Percentiles rank a stretch among this genome's conserved stretches.
phyloP scores from a whole-genome alignment of 2,888 invertebrate species.

The Xanthostigma xanthostigma region DNA sequence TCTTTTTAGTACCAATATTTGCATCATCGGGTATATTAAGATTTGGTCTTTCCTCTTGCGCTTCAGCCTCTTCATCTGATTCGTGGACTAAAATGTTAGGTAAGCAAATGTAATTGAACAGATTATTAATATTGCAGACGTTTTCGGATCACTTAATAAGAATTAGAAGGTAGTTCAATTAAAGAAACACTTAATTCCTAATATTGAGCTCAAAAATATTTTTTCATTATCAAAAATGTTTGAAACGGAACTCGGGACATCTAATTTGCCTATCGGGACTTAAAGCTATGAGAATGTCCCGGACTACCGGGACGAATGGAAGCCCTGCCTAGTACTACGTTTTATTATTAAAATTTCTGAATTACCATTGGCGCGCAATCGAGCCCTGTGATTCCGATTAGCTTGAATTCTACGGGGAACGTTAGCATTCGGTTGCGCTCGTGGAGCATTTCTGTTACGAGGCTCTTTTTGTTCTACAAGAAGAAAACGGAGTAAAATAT shows the following conservation, averaged over 20 bases:
- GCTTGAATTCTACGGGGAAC: constrained; percentile 55
- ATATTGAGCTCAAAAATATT: too few species aligned
- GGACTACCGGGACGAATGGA: too few species aligned
- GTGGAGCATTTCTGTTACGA: background rate
- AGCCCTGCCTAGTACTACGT: too few species aligned
- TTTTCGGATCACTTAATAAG: too few species aligned
- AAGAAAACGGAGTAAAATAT: background rate
- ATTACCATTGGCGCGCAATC: constrained; percentile 43
- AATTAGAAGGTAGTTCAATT: too few species aligned
- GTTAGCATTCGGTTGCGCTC: constrained; percentile 26
- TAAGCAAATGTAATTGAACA: too few species aligned
- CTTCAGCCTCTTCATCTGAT: constrained; percentile 35
- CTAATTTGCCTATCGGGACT: too few species aligned
- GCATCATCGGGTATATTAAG: constrained; percentile 36
- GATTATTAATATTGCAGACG: too few species aligned
- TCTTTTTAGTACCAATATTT: constrained; percentile 87
- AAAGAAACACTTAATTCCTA: too few species aligned
- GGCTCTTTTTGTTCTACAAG: background rate
- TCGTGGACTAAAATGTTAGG: constrained; percentile 22
- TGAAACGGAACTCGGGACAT: too few species aligned
- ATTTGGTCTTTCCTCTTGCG: constrained; percentile 28
- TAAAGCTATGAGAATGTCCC: too few species aligned
- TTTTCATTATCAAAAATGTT: too few species aligned
- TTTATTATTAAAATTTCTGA: background rate
- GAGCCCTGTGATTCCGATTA: constrained; percentile 53